Evolutionary conservation across 2,888 invertebrate genomes (phyloP).

Genomic region (Halictus quadricinctus): DNA sequence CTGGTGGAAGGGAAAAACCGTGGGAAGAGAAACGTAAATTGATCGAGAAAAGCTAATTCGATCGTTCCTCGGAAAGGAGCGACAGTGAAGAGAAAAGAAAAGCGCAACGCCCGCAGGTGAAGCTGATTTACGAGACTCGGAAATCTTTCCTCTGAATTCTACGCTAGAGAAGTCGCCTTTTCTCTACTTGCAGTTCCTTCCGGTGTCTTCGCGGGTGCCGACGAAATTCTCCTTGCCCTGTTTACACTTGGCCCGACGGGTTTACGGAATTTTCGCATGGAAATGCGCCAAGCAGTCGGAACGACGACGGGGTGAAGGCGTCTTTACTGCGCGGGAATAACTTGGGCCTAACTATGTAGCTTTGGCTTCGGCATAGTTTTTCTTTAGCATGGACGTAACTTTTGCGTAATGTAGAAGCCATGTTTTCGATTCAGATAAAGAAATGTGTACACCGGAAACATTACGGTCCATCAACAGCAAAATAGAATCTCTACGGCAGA

Average conservation of each 20-base stretch:
- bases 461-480: background rate
- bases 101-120: constrained; percentile 52
- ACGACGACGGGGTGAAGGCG: background rate
- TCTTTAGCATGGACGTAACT: too few species aligned
- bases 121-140: constrained; percentile 65
- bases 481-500: background rate
- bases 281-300: background rate
- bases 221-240: background rate
- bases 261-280: background rate
- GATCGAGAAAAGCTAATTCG: constrained; percentile 64
- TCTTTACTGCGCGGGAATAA: background rate
- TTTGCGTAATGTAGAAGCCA: background rate
- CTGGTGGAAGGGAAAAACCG: background rate
- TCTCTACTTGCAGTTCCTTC: constrained; percentile 1
- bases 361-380: background rate
- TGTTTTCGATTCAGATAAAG: background rate
- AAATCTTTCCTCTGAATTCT: constrained; percentile 52
- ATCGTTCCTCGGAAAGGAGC: constrained; percentile 38
- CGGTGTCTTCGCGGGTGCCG: background rate
- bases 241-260: background rate
- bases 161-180: constrained; percentile 5
- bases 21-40: constrained; percentile 46
- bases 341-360: background rate
- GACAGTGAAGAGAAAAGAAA: background rate
- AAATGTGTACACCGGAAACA: background rate